These are phyloP conservation scores for Probosciger aterrimus DNA, from an alignment of 2,113 vertebrate species.

Conservation along the genomic window DNA sequence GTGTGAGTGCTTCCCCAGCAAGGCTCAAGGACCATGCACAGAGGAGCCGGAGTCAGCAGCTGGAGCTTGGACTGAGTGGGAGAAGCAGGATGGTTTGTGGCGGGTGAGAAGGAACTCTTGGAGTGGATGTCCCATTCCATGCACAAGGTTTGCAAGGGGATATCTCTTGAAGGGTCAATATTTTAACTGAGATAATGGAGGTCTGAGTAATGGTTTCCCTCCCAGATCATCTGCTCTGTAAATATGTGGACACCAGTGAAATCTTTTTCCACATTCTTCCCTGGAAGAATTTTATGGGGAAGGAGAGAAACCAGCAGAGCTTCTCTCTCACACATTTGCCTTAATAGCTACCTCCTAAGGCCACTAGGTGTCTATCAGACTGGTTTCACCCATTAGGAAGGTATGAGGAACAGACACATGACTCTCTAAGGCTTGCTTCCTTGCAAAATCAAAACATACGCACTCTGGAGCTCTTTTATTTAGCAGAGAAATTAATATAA, in stretches of 20 bases:
- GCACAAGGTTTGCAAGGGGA: not conserved
- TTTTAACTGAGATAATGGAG: not conserved
- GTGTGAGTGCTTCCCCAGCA: accelerated
- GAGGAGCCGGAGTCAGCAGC: not conserved
- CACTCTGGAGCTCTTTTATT: not conserved
- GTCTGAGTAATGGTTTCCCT: not conserved
- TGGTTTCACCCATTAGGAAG: not conserved
- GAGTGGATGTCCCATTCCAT: not conserved
- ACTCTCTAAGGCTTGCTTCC: not conserved
- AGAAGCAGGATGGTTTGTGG: not conserved
- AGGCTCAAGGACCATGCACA: accelerated
- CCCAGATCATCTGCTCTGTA: not conserved
- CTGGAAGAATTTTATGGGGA: not conserved
- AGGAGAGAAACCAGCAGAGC: not conserved
- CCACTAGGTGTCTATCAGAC: not conserved
- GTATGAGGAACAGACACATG: not conserved
- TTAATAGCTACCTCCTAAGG: not conserved
- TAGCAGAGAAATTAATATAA: not conserved
- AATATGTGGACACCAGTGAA: not conserved
- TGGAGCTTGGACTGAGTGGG: not conserved
- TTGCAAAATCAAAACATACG: not conserved
- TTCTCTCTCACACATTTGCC: not conserved
- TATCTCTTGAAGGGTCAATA: not conserved
- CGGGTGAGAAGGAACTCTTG: accelerated
- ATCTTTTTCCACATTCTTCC: not conserved